A percentile compares a stretch with the other conserved stretches of the same genome.
phyloP scores from a whole-genome alignment of 1,140 invertebrate species.

The Euura saliciscinereae region DNA sequence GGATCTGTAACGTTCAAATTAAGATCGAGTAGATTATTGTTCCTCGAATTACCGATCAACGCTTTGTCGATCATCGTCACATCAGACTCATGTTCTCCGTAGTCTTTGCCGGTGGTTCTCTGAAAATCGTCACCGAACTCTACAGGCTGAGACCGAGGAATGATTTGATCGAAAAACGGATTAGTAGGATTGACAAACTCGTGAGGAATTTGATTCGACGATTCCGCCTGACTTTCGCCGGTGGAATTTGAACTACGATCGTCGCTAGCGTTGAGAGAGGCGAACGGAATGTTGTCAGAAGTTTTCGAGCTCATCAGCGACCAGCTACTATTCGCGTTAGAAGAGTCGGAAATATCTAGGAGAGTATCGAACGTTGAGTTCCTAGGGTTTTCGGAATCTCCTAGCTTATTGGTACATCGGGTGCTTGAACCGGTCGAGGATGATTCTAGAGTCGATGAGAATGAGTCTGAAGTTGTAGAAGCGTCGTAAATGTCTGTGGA shows the following conservation, averaged over 20 bases:
- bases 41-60: neutral
- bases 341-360: conserved; percentile 9
- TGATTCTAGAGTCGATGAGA: conserved; percentile 33
- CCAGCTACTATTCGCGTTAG: conserved; percentile 10
- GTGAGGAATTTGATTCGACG: neutral
- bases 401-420: neutral
- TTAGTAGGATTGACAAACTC: conserved; percentile 32
- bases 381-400: neutral
- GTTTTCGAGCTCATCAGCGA: neutral
- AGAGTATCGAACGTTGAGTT: neutral
- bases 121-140: neutral
- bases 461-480: conserved; percentile 31
- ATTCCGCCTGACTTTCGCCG: neutral
- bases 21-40: conserved; percentile 1
- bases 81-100: neutral
- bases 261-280: neutral
- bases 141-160: conserved; percentile 8
- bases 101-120: neutral
- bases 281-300: neutral
- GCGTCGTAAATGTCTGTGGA: conserved; percentile 27
- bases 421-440: conserved; percentile 16
- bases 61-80: neutral
- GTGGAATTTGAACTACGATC: neutral
- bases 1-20: neutral
- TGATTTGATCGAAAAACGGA: conserved; percentile 24